These are phyloP conservation scores for Pissodes strobi DNA, from an alignment of 1,140 invertebrate genomes.

Conservation along the genomic window DNA sequence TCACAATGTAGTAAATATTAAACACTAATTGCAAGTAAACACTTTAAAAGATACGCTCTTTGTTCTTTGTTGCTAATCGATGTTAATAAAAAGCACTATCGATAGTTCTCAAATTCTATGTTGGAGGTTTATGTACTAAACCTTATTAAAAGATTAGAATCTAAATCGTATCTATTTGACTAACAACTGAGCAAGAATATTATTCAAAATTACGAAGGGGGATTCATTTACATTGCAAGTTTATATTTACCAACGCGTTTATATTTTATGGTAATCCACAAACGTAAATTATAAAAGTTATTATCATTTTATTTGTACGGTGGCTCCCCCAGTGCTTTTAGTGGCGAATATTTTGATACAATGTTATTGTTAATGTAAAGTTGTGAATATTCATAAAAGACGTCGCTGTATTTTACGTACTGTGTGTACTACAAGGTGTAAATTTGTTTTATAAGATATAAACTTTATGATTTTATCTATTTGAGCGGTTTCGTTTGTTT, in stretches of 20 bases:
- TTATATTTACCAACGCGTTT: slow-evolving; percentile 7
- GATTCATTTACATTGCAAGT: neutral
- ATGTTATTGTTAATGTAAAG: slow-evolving; percentile 15
- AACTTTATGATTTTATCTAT: slow-evolving; percentile 14
- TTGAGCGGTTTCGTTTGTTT: neutral
- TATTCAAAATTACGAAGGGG: neutral
- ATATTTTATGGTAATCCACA: slow-evolving; percentile 15
- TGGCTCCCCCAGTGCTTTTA: slow-evolving; percentile 6
- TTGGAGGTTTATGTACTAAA: no score
- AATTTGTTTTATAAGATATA: slow-evolving; percentile 18
- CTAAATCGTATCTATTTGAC: no score
- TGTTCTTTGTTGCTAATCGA: no score
- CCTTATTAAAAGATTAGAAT: no score
- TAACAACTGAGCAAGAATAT: no score
- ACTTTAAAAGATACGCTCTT: no score
- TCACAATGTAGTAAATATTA: no score
- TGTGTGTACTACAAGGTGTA: slow-evolving; percentile 8
- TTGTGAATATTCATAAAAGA: slow-evolving; percentile 21
- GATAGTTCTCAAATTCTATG: no score
- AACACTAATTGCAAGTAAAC: no score
- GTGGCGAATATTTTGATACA: slow-evolving; percentile 20
- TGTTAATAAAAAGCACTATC: no score
- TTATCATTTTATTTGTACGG: slow-evolving; percentile 14
- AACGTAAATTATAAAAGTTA: slow-evolving; percentile 18
- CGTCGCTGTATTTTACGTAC: slow-evolving; percentile 1